Conservation (phyloP, 2,888 invertebrate genomes). For the Melipona beecheii region DNA sequence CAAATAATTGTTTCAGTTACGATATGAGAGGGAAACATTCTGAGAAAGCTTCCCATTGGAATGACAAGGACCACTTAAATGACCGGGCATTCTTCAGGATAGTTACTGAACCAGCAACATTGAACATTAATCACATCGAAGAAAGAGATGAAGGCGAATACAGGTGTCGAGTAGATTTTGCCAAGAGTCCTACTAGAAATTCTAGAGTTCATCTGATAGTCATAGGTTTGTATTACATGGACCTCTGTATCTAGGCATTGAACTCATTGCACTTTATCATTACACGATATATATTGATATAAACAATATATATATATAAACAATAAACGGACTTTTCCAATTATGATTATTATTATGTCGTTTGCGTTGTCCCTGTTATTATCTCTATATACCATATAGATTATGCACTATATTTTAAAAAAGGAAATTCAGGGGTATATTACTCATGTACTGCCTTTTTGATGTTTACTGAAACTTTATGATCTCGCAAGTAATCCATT, state of each 20-base stretch:
- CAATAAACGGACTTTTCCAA: too few species aligned
- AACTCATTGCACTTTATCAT: background rate
- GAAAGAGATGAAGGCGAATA: conserved; percentile 91
- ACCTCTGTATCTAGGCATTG: background rate
- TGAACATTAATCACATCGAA: conserved; percentile 88
- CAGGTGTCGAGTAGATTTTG: conserved; percentile 92
- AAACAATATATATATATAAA: too few species aligned
- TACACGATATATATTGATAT: too few species aligned
- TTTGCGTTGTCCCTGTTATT: too few species aligned
- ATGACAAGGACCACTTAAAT: conserved; percentile 87
- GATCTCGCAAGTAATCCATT: too few species aligned
- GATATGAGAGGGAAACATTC: conserved; percentile 87
- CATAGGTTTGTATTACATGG: conserved; percentile 87
- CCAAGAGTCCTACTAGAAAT: conserved; percentile 91
- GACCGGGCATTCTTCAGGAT: conserved; percentile 89
- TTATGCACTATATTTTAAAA: too few species aligned
- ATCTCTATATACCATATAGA: too few species aligned
- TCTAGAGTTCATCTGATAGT: conserved; percentile 90
- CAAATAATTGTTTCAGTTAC: conserved; percentile 86
- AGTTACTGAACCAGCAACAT: conserved; percentile 88
- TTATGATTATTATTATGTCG: too few species aligned
- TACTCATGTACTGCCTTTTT: too few species aligned
- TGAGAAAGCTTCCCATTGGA: conserved; percentile 89
- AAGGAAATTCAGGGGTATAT: too few species aligned
- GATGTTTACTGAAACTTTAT: too few species aligned